Evolutionary conservation across 2,113 vertebrate genomes (phyloP).

Genomic region (Eurystomus gularis): DNA sequence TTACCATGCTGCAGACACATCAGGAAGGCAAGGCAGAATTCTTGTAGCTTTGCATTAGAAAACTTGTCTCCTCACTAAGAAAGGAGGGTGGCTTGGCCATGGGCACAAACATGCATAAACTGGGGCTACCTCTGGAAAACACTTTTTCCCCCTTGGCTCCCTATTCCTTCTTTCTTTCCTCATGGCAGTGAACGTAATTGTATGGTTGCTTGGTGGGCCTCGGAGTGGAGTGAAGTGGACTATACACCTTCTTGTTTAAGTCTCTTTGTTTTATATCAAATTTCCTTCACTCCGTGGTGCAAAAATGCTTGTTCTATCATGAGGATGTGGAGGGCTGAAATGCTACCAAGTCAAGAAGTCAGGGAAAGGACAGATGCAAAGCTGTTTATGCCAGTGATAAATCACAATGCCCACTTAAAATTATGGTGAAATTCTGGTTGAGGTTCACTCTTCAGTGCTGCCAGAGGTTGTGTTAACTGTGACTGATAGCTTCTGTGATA

Average conservation of each 20-base stretch:
- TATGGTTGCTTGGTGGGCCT: neutral
- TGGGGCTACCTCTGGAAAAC: neutral
- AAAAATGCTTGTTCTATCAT: neutral
- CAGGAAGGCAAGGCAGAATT: neutral
- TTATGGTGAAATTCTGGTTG: neutral
- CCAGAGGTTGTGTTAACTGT: neutral
- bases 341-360: neutral
- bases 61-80: neutral
- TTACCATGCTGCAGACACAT: neutral
- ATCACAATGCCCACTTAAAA: neutral
- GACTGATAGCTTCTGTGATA: neutral
- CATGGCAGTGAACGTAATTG: neutral
- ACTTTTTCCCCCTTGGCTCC: neutral
- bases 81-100: neutral
- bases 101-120: neutral
- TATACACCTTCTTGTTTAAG: neutral
- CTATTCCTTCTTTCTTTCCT: neutral
- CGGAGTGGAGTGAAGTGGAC: neutral
- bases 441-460: neutral
- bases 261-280: neutral
- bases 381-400: neutral
- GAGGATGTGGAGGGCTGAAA: neutral
- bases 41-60: neutral
- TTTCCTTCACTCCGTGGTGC: neutral
- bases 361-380: neutral